Evolutionary conservation across 2,113 vertebrate genomes (phyloP), one percentile per base, ranked within the genome.

Genomic region (Otolemur garnettii): DNA sequence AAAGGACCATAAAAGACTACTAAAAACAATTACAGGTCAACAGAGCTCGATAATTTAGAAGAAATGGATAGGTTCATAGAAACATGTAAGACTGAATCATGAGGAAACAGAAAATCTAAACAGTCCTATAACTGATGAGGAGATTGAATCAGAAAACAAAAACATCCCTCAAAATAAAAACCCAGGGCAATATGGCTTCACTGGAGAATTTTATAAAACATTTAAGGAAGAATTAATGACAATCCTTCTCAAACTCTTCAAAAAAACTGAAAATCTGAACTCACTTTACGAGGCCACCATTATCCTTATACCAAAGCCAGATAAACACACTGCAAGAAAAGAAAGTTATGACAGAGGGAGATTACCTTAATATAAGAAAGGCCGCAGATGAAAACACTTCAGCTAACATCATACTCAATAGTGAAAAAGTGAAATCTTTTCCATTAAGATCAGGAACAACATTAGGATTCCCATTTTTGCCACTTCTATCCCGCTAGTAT

Each of bases 121-220:
- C 64, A 86, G 35, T 59, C 1, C 4, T 60, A 28, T 79, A 21
- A 60, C 74, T 69, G n/a, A 15, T 35, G 79, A 80, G 64, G 22
- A 69, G 19, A 87, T 19, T 71, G 64, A 79, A 33, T 93, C 53
- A 80, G 15, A 33, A 78, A 55, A 55, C 12, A 24, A 55, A 83
- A 42, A 62, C 22, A 10, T 91, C 30, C 18, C 21, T 28, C 5
- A 22, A 50, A 87, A 66, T 50, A 62, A 72, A 81, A 72, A 26
- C 33, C 66, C 19, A 60, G 33, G 55, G 38, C 7, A 28, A 75
- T 4, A 26, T n/a, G 33, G 26, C 28, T n/a, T 71, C 10, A 66
- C 26, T n/a, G 68, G 78, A 94, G 42, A 82, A 89, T 89, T 82
- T 89, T 75, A 75, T 19, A 19, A 45, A 28, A 79, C 26, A 71